Conservation (phyloP, 2,888 invertebrate genomes). For the Chirona hameri region DNA sequence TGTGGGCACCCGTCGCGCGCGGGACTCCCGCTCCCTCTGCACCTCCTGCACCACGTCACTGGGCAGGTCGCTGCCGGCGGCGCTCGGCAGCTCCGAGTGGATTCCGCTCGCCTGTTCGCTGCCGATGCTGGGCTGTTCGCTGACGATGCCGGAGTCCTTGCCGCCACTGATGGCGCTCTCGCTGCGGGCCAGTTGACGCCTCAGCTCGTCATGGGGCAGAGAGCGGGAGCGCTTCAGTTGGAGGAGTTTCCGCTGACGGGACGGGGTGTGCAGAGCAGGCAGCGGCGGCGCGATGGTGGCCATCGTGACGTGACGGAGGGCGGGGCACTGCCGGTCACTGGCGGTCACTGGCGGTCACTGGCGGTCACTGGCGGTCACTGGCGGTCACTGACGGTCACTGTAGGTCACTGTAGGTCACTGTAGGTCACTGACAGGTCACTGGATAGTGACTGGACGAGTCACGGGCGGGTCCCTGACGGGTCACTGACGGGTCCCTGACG, state of each 20-base stretch:
- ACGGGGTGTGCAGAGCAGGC: not conserved
- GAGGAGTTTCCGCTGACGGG: not conserved
- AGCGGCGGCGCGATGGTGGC: not conserved
- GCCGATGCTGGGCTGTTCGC: constrained; percentile 13
- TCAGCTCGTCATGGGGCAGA: constrained; percentile 5
- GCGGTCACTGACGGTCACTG: too few species aligned
- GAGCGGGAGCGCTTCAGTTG: constrained; percentile 22
- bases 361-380: too few species aligned
- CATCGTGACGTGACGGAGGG: too few species aligned
- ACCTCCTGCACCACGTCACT: constrained; percentile 8
- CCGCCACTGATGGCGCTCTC: constrained; percentile 2
- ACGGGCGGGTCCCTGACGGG: too few species aligned
- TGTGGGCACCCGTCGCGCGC: not conserved
- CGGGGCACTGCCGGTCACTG: too few species aligned
- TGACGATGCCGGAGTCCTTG: constrained; percentile 24
- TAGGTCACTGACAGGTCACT: too few species aligned
- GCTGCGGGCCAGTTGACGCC: constrained; percentile 7
- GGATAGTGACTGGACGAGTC: too few species aligned
- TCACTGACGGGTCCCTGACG: too few species aligned
- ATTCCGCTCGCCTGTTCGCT: not conserved
- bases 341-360: too few species aligned
- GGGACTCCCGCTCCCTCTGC: not conserved
- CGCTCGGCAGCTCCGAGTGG: not conserved
- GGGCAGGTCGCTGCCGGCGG: constrained; percentile 1
- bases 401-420: too few species aligned